Percentiles rank a stretch among this genome's conserved stretches.
Evolutionary conservation across 2,113 vertebrate genomes (phyloP).

Genomic region (Chlamydotis undulata): DNA sequence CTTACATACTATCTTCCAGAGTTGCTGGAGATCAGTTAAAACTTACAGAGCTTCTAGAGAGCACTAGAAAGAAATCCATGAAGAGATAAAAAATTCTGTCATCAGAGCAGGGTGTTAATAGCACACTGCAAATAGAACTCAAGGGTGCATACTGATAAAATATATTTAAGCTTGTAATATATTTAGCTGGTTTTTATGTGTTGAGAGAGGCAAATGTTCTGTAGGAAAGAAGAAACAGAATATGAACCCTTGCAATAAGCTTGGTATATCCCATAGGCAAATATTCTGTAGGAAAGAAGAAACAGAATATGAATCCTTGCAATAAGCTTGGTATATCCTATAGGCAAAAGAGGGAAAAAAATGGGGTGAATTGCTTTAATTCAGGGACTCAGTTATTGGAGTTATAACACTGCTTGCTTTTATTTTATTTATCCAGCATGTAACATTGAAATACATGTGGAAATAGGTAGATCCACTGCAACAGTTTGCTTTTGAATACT

Average conservation of each 20-base stretch:
- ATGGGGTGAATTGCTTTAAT: not conserved
- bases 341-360: not conserved
- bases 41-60: not conserved
- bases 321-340: not conserved
- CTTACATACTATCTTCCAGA: not conserved
- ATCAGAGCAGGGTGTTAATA: not conserved
- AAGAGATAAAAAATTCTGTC: not conserved
- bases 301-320: not conserved
- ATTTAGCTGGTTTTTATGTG: not conserved
- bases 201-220: not conserved
- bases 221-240: not conserved
- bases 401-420: not conserved
- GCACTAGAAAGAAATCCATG: not conserved
- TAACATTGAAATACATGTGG: not conserved
- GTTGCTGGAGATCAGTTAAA: not conserved
- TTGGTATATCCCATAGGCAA: not conserved
- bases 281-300: not conserved
- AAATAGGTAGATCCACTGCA: not conserved
- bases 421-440: not conserved
- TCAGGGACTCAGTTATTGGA: not conserved
- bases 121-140: not conserved
- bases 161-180: not conserved
- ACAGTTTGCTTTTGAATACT: not conserved
- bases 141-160: not conserved
- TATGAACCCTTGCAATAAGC: not conserved